phyloP scores from a whole-genome alignment of 2,888 invertebrate genomes.

The Nowickia ferox region DNA sequence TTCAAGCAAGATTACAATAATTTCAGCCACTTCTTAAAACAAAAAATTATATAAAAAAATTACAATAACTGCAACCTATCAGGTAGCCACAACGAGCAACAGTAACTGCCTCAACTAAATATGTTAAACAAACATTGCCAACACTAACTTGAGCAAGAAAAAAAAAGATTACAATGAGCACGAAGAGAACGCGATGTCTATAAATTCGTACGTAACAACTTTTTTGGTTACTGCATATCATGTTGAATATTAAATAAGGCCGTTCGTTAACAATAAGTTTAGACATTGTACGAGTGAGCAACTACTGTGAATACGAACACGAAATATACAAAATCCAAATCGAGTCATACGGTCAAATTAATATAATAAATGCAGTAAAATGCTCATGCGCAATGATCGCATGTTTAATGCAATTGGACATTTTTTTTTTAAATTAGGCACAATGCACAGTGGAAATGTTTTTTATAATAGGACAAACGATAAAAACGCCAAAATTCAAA shows the following conservation, averaged over 20 bases:
- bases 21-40: constrained; percentile 13
- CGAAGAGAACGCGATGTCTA: constrained; percentile 35
- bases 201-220: constrained; percentile 1
- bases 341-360: constrained; percentile 69
- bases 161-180: neutral
- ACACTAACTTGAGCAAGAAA: constrained; percentile 33
- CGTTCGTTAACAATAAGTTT: constrained; percentile 51
- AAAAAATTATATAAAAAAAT: neutral
- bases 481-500: no score
- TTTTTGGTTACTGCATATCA: constrained; percentile 32
- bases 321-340: neutral
- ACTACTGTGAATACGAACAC: constrained; percentile 10
- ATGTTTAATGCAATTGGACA: constrained; percentile 59
- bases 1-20: constrained; percentile 53
- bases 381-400: constrained; percentile 51
- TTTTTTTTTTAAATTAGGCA: neutral
- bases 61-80: neutral
- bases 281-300: constrained; percentile 10
- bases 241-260: constrained; percentile 68
- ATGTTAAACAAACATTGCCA: constrained; percentile 38
- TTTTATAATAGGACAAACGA: no score
- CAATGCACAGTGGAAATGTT: neutral
- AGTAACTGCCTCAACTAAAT: neutral
- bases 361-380: constrained; percentile 67
- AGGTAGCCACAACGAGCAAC: constrained; percentile 19